Conservation (phyloP, 2,113 vertebrate genomes). For the Takifugu bimaculatus region DNA sequence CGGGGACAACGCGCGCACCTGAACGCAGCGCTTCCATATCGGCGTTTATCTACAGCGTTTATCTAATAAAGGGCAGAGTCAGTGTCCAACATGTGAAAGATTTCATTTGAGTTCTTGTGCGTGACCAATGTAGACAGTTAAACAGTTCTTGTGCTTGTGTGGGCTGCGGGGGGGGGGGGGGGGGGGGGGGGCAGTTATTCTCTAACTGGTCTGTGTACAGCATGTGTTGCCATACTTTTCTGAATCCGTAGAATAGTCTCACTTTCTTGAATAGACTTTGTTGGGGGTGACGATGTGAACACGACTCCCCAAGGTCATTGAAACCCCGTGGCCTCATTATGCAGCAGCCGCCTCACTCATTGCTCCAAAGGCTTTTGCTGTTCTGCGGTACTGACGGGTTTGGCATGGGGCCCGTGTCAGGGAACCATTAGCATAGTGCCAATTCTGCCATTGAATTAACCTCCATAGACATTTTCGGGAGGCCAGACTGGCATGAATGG, state of each 20-base stretch:
- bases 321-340: conserved; percentile 13
- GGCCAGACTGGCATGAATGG: conserved; percentile 31
- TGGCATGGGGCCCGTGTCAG: conserved; percentile 29
- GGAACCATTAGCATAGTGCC: conserved; percentile 32
- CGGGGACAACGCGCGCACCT: no score
- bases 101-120: background rate
- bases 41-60: no score
- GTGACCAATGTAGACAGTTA: no score
- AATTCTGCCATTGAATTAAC: conserved; percentile 28
- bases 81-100: no score
- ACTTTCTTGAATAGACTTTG: conserved; percentile 2
- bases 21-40: no score
- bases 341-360: conserved; percentile 18
- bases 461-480: conserved; percentile 5
- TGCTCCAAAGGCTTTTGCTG: conserved; percentile 15
- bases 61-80: no score
- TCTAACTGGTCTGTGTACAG: conserved; percentile 4
- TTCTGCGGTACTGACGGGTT: conserved; percentile 11
- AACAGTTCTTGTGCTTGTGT: background rate
- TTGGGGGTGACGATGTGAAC: background rate
- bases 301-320: conserved; percentile 24
- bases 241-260: background rate
- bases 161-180: background rate
- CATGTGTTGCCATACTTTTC: conserved; percentile 6
- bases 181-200: background rate